These are phyloP conservation scores for Procambarus virginalis DNA, from an alignment of 1,140 invertebrate genomes.

Conservation along the genomic window DNA sequence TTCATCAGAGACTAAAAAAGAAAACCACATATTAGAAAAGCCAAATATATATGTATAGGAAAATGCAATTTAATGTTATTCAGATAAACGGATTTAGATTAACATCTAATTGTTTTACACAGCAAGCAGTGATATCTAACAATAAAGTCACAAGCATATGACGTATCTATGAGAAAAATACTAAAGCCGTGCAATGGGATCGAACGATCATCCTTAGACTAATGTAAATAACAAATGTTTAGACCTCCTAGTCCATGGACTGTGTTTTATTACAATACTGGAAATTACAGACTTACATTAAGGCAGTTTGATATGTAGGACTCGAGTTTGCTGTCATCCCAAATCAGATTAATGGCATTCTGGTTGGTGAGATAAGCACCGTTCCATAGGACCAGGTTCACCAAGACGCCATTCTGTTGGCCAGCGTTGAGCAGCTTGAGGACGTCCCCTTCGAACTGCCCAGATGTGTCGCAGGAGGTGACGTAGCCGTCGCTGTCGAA, in stretches of 20 bases:
- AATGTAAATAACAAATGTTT: no score
- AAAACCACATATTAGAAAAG: not conserved
- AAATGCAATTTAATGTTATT: no score
- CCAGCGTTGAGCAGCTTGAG: slow-evolving; percentile 21
- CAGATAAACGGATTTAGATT: no score
- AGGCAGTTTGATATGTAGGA: slow-evolving; percentile 75
- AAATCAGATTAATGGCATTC: slow-evolving; percentile 72
- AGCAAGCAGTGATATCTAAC: no score
- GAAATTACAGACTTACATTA: slow-evolving; percentile 65
- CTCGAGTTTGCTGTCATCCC: slow-evolving; percentile 73
- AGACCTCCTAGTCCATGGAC: no score
- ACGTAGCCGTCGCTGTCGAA: slow-evolving; percentile 27
- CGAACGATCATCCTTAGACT: no score
- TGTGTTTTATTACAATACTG: no score
- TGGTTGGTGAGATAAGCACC: slow-evolving; percentile 74
- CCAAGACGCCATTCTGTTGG: slow-evolving; percentile 72
- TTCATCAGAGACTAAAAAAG: slow-evolving; percentile 71
- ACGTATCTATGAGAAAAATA: no score
- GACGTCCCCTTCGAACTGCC: slow-evolving; percentile 28
- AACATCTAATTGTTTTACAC: no score
- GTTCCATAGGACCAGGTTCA: slow-evolving; percentile 75
- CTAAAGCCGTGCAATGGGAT: no score
- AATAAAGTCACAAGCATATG: no score
- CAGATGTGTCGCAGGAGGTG: slow-evolving; percentile 13
- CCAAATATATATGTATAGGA: no score